A percentile compares a stretch with the other conserved stretches of the same genome.
phyloP scores from a whole-genome alignment of 2,113 vertebrate species.

The Tragelaphus scriptus region DNA sequence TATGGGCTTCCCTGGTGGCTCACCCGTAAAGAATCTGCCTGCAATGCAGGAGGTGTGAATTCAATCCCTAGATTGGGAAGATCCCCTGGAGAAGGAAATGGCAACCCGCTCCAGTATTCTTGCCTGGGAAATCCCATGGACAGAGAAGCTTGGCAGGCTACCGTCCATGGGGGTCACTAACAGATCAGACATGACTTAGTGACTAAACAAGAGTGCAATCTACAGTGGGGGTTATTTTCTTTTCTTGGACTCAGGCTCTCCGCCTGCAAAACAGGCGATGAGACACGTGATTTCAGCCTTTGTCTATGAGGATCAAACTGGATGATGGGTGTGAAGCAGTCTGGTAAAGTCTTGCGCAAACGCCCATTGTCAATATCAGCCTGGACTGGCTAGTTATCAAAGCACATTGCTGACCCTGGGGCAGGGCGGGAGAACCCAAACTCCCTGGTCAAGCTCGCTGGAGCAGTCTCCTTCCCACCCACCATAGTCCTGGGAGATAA shows the following conservation, averaged over 20 bases:
- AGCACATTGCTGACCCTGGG: neutral
- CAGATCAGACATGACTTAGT: neutral
- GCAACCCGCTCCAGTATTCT: neutral
- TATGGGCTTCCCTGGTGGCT: neutral
- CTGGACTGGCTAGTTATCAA: neutral
- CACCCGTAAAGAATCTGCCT: neutral
- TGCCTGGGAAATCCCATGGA: neutral
- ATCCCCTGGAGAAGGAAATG: neutral
- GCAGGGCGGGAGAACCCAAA: neutral
- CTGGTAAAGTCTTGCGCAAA: neutral
- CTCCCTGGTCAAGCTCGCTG: neutral
- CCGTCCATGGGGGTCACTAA: neutral
- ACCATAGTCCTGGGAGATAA: neutral
- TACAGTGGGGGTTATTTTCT: fast-evolving
- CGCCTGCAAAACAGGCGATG: neutral
- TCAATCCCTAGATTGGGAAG: neutral
- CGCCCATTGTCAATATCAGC: neutral
- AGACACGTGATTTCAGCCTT: neutral
- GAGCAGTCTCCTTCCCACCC: neutral
- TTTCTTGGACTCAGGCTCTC: neutral
- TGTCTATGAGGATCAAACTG: neutral
- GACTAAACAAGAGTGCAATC: neutral
- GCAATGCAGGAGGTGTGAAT: neutral
- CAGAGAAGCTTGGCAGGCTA: neutral
- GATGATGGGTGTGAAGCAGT: too few species aligned